Evolutionary conservation across 1,140 invertebrate species (phyloP).

Genomic region (Chironomus striatipennis): DNA sequence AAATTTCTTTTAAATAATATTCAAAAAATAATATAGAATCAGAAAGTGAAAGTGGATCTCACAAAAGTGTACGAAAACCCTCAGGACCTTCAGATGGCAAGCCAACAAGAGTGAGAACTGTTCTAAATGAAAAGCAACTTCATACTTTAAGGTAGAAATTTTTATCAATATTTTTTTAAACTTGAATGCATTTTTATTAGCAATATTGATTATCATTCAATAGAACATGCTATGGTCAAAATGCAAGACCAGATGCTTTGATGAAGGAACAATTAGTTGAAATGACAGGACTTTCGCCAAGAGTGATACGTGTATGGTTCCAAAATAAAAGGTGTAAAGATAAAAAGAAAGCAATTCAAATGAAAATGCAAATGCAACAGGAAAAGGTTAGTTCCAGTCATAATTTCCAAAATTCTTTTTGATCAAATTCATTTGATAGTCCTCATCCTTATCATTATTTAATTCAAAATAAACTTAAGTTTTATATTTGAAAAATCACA

Average conservation of each 20-base stretch:
- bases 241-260: constrained; percentile 93
- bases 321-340: constrained; percentile 99
- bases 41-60: constrained; percentile 73
- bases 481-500: constrained; percentile 39
- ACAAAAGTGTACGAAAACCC: constrained; percentile 60
- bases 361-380: constrained; percentile 95
- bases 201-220: neutral
- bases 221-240: constrained; percentile 88
- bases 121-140: constrained; percentile 97
- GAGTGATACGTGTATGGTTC: constrained; percentile 97
- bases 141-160: constrained; percentile 69
- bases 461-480: constrained; percentile 19
- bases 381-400: constrained; percentile 94
- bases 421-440: too few species aligned
- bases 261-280: constrained; percentile 99
- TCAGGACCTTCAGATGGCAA: constrained; percentile 74
- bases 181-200: too few species aligned
- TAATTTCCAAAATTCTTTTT: too few species aligned
- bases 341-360: constrained; percentile 93
- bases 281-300: constrained; percentile 91
- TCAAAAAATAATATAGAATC: constrained; percentile 55
- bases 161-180: neutral
- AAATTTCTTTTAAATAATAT: neutral
- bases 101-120: constrained; percentile 92
- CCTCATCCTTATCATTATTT: too few species aligned